Base-by-base conservation (phyloP, 2,113 vertebrate species). In the Leucopternis melanops region DNA sequence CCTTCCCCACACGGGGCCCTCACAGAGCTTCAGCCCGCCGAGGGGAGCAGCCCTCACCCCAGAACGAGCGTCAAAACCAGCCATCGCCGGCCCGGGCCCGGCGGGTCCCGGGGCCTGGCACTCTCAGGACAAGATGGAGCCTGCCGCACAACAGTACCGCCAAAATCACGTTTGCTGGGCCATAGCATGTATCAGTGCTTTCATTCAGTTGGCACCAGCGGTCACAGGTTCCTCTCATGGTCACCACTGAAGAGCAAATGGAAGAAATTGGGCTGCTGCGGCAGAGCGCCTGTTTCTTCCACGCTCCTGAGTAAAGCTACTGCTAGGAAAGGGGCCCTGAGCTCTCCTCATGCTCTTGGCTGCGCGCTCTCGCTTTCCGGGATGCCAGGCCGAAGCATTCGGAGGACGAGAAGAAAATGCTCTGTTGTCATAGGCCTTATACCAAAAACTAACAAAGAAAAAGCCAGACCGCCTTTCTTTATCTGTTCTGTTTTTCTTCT, bases 131-230 rank as follows among this genome's bases (percentile, higher is more conserved):
- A 4, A 11, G 54, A 15, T 5, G 16, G 54, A 16, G 42, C 21
- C 21, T 4, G 2, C 15, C 5, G 9, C 25, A 5, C 12, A 5
- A 14, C 52, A 10, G 50, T 6, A 6, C n/a, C 10, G 66, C 18
- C 38, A 10, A 5, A 22, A 2, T 12, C 20, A 0, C 0, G 0
- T 10, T 16, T 36, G 40, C 40, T 25, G 67, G 54, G 61, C 9
- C 0, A 2, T 1, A 15, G 59, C 6, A 0, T 0, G 2, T 5
- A 2, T 9, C 47, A 4, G 11, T 26, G 44, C 70, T 45, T 26
- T 12, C 10, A 1, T 21, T 12, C 22, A 4, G 13, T 2, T 9
- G 32, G 32, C 69, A n/a, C 11, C 36, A 6, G 19, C 0, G 16
- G 12, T 18, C 12, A 2, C 3, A 3, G 26, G 1, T 40, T 25